Conservation (phyloP, 2,797 vertebrate genomes). For the Loris lydekkerianus region DNA sequence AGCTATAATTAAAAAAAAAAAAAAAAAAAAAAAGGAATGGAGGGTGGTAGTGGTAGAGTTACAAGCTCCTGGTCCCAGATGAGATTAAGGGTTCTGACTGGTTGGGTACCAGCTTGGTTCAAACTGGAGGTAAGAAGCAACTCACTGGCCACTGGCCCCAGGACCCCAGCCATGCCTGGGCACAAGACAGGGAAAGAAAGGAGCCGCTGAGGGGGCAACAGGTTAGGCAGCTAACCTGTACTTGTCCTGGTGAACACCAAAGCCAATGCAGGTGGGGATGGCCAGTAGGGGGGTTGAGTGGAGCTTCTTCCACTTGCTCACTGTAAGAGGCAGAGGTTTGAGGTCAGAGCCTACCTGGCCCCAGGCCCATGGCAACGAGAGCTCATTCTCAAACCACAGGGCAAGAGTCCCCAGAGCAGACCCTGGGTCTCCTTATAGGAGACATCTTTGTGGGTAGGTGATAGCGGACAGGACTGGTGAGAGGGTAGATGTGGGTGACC, state of each 20-base stretch:
- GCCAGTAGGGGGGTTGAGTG: slow-evolving; percentile 91
- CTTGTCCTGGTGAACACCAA: slow-evolving; percentile 92
- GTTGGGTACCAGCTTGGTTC: not conserved
- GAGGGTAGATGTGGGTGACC: not conserved
- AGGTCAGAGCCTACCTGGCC: fast-evolving
- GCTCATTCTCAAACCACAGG: not conserved
- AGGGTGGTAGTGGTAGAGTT: too few relatives aligned
- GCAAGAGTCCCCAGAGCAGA: not conserved
- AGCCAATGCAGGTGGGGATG: slow-evolving; percentile 93
- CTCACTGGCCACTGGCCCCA: not conserved
- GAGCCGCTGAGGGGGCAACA: not conserved
- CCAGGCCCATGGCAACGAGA: not conserved
- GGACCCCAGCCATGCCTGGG: not conserved
- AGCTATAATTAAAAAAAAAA: too few relatives aligned
- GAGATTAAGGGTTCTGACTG: not conserved
- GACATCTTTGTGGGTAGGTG: not conserved
- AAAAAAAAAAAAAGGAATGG: too few relatives aligned
- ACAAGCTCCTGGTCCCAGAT: too few relatives aligned
- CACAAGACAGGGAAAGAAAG: not conserved
- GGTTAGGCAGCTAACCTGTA: slow-evolving; percentile 91
- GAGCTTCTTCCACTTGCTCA: slow-evolving; percentile 95
- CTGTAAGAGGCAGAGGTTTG: slow-evolving; percentile 84
- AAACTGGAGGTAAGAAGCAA: not conserved
- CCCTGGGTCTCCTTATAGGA: not conserved
- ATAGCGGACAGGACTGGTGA: not conserved